phyloP scores from a whole-genome alignment of 2,888 invertebrate genomes.

The Ophonus ardosiacus region DNA sequence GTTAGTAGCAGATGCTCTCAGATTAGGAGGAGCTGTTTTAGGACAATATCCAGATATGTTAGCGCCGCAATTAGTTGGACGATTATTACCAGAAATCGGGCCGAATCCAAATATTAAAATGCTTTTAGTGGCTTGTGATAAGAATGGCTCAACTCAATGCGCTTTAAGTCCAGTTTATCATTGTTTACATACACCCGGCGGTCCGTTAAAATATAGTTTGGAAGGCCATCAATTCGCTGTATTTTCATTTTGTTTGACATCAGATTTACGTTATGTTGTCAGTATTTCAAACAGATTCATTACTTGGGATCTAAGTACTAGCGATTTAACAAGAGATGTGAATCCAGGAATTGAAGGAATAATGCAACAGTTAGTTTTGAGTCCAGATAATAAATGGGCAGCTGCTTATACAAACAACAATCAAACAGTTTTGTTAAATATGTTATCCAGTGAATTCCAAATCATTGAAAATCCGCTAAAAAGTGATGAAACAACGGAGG shows the following conservation, averaged over 20 bases:
- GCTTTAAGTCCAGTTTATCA: constrained; percentile 95
- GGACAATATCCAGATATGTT: constrained; percentile 96
- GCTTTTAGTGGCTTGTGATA: constrained; percentile 93
- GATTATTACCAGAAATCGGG: constrained; percentile 94
- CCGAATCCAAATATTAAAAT: constrained; percentile 89
- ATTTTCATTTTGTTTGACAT: constrained; percentile 93
- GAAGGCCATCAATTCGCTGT: constrained; percentile 99
- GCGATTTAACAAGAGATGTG: constrained; percentile 94
- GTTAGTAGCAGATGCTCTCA: constrained; percentile 94
- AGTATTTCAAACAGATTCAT: constrained; percentile 98
- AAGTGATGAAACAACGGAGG: constrained; percentile 73
- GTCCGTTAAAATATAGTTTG: constrained; percentile 94
- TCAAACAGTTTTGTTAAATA: constrained; percentile 93
- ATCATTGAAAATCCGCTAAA: constrained; percentile 91
- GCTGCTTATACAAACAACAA: constrained; percentile 97
- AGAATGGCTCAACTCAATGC: constrained; percentile 91
- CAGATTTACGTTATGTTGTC: constrained; percentile 94
- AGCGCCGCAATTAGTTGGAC: constrained; percentile 94
- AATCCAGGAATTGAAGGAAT: constrained; percentile 97
- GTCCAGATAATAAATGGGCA: constrained; percentile 97
- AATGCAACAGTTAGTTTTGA: constrained; percentile 94
- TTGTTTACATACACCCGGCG: constrained; percentile 98
- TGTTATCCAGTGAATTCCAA: constrained; percentile 95
- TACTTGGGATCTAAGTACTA: constrained; percentile 97
- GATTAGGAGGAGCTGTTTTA: constrained; percentile 95